Evolutionary conservation across 2,797 vertebrate species (phyloP).

Genomic region (Gorsachius magnificus): DNA sequence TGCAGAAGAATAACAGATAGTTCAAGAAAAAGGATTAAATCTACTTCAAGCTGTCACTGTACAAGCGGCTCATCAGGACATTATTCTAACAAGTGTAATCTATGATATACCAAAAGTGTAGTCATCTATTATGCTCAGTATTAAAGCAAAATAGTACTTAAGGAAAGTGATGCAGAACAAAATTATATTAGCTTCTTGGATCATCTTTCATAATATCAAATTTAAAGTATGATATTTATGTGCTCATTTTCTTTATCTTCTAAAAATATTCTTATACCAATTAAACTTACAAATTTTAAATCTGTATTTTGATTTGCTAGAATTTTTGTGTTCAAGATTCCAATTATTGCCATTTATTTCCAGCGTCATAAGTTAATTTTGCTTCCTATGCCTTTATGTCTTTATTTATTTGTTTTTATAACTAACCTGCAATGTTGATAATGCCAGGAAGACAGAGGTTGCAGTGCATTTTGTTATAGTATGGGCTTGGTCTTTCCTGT

Average conservation of each 20-base stretch:
- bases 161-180: constrained; percentile 20
- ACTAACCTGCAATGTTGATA: background rate
- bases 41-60: background rate
- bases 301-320: constrained; percentile 15
- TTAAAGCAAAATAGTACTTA: constrained; percentile 45
- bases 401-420: background rate
- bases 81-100: constrained; percentile 27
- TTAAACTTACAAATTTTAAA: constrained; percentile 37
- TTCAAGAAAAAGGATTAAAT: constrained; percentile 43
- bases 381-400: background rate
- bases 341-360: constrained; percentile 9
- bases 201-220: constrained; percentile 2
- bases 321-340: background rate
- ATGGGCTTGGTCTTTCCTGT: background rate
- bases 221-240: constrained; percentile 5
- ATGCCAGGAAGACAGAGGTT: background rate
- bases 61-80: constrained; percentile 34
- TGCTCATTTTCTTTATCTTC: constrained; percentile 2
- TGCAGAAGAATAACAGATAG: background rate
- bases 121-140: background rate
- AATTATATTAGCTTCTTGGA: constrained; percentile 18
- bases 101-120: background rate
- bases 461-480: background rate
- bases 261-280: background rate
- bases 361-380: background rate